Percentiles rank a stretch among this genome's conserved stretches.
Conservation (phyloP, 2,113 vertebrate species). For the Pelusios castaneus region DNA sequence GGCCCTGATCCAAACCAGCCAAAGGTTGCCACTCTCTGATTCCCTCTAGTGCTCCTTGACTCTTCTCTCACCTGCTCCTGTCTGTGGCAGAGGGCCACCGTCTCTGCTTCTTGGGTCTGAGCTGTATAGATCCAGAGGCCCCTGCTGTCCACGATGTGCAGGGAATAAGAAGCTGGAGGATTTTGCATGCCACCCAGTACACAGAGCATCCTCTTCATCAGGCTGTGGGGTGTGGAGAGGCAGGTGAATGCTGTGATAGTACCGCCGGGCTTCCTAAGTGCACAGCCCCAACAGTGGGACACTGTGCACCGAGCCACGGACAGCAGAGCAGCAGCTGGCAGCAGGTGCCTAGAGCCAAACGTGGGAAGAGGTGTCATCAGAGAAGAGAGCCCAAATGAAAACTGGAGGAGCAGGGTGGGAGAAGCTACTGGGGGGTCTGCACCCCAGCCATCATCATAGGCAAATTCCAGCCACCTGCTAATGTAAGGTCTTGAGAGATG, state of each 20-base stretch:
- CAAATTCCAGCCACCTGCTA: background rate
- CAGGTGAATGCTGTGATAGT: background rate
- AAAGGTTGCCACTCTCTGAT: background rate
- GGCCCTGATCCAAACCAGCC: background rate
- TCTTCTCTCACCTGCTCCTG: background rate
- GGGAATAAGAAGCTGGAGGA: background rate
- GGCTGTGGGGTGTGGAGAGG: background rate
- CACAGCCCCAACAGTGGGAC: too few relatives aligned
- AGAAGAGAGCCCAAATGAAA: background rate
- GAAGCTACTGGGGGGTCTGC: background rate
- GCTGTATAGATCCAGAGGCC: accelerated
- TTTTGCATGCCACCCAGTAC: too few relatives aligned
- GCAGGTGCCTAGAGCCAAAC: too few relatives aligned
- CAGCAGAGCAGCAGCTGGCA: too few relatives aligned
- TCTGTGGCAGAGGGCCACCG: accelerated
- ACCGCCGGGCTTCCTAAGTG: too few relatives aligned
- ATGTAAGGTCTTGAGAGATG: background rate
- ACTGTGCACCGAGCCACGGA: too few relatives aligned
- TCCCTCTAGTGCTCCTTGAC: too few relatives aligned
- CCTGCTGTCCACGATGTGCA: too few relatives aligned
- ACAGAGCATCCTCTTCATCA: background rate
- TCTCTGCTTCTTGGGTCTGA: background rate
- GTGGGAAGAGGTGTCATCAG: background rate
- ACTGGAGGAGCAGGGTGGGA: background rate
- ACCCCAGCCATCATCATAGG: too few relatives aligned